A percentile compares a stretch with the other conserved stretches of the same genome.
Evolutionary conservation across 2,888 invertebrate species (phyloP).

Genomic region (Pemphredon lugubris): DNA sequence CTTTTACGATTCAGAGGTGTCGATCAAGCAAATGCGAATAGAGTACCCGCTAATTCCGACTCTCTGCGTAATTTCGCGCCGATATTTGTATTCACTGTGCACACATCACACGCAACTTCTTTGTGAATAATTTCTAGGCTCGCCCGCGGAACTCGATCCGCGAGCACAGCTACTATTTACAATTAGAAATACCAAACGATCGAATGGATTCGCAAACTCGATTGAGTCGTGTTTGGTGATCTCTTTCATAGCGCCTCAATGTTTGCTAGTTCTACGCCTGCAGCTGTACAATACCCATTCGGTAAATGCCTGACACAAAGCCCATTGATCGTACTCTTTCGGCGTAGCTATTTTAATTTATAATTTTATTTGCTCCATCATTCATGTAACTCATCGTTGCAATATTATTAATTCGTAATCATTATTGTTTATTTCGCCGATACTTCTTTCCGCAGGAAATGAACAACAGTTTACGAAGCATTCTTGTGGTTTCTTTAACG

Average conservation of each 20-base stretch:
- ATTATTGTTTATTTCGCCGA: constrained; percentile 12
- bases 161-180: constrained; percentile 24
- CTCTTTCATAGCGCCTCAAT: constrained; percentile 22
- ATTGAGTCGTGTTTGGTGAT: constrained; percentile 23
- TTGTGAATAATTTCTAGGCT: constrained; percentile 49
- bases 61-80: not conserved
- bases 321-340: constrained; percentile 24
- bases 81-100: constrained; percentile 61
- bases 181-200: constrained; percentile 21
- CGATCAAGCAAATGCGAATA: constrained; percentile 18
- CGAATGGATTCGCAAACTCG: constrained; percentile 24
- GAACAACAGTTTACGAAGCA: constrained; percentile 8
- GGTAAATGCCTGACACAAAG: constrained; percentile 29
- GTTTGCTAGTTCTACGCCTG: constrained; percentile 49
- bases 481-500: not conserved
- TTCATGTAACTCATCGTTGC: constrained; percentile 43
- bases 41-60: not conserved
- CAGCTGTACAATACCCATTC: constrained; percentile 29
- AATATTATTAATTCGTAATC: constrained; percentile 17
- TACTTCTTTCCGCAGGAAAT: constrained; percentile 9
- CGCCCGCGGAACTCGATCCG: constrained; percentile 26
- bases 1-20: constrained; percentile 1
- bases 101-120: constrained; percentile 44
- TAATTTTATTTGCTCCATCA: constrained; percentile 54
- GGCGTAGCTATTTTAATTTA: constrained; percentile 43